These are phyloP conservation scores for Glossophaga mutica DNA, from an alignment of 2,797 vertebrate genomes.

Conservation along the genomic window DNA sequence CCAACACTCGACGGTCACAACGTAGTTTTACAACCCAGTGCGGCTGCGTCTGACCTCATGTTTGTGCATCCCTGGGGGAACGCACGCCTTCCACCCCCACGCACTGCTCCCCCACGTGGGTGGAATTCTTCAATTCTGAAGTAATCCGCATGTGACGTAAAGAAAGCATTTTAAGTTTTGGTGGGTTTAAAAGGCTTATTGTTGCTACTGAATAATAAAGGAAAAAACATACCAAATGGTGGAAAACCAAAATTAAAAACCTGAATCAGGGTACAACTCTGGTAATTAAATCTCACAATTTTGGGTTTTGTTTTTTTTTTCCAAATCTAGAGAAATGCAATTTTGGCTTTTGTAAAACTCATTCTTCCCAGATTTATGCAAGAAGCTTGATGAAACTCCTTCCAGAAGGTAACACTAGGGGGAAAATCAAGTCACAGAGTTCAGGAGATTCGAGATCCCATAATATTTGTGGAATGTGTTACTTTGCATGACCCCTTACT, in stretches of 20 bases:
- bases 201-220: neutral
- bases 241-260: neutral
- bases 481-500: neutral
- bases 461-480: conserved; percentile 23
- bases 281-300: neutral
- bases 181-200: neutral
- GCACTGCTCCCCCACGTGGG: neutral
- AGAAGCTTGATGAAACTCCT: neutral
- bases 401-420: neutral
- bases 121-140: neutral
- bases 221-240: neutral
- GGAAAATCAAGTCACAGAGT: neutral
- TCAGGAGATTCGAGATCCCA: neutral
- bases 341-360: neutral
- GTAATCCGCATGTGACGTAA: neutral
- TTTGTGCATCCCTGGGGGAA: neutral
- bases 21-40: neutral
- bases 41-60: neutral
- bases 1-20: neutral
- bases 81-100: neutral
- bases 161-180: neutral
- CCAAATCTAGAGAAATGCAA: neutral
- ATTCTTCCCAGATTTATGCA: neutral
- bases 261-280: neutral
- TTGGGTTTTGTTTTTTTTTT: neutral